Evolutionary conservation across 2,888 invertebrate genomes (phyloP).

Genomic region (Craniophora ligustri): DNA sequence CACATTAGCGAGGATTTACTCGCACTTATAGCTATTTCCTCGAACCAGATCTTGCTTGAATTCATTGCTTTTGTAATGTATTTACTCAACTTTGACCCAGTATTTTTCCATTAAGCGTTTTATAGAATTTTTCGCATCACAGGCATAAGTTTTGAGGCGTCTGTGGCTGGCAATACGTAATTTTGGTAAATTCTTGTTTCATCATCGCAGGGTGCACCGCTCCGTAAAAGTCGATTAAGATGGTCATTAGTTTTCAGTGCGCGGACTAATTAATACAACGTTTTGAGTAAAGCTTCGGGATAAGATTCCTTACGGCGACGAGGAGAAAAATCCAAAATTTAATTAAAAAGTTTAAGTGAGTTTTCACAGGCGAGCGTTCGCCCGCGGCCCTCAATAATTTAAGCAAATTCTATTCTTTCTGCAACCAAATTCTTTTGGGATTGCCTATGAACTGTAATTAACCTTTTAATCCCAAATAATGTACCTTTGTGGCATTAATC

Average conservation of each 20-base stretch:
- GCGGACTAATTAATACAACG: slow-evolving; percentile 84
- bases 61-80: slow-evolving; percentile 47
- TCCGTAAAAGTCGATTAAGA: slow-evolving; percentile 77
- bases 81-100: slow-evolving; percentile 43
- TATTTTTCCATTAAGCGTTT: slow-evolving; percentile 49
- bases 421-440: slow-evolving; percentile 67
- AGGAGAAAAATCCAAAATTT: slow-evolving; percentile 85
- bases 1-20: slow-evolving; percentile 74
- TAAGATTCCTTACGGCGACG: slow-evolving; percentile 74
- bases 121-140: slow-evolving; percentile 50
- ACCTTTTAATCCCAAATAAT: slow-evolving; percentile 58
- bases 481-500: slow-evolving; percentile 40
- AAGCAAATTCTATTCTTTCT: slow-evolving; percentile 78
- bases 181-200: slow-evolving; percentile 6
- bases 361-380: slow-evolving; percentile 84
- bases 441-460: slow-evolving; percentile 64
- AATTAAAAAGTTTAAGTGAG: slow-evolving; percentile 88
- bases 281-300: slow-evolving; percentile 81
- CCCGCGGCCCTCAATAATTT: slow-evolving; percentile 80
- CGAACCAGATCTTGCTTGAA: slow-evolving; percentile 44
- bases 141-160: neutral
- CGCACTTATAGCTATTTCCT: slow-evolving; percentile 63
- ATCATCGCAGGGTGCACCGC: slow-evolving; percentile 58
- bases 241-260: slow-evolving; percentile 79
- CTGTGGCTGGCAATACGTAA: slow-evolving; percentile 19